Percentiles rank a stretch among this genome's conserved stretches.
These are phyloP conservation scores for Aurelia sp. DNA, from an alignment of 30 jellyfish, hydroid and myxozoan genomes.

Conservation along the genomic window DNA sequence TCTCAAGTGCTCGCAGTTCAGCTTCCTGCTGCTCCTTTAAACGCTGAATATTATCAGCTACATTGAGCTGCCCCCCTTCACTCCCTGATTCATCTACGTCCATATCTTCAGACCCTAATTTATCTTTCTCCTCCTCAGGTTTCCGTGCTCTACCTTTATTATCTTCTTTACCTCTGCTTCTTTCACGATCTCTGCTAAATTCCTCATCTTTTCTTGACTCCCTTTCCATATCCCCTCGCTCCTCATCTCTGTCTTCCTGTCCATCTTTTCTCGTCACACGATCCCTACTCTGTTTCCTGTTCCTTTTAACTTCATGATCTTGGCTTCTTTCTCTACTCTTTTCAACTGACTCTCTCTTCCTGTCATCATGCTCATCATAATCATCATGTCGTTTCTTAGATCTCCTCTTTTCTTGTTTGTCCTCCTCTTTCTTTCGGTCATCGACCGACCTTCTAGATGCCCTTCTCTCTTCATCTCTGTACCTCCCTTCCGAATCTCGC, in stretches of 20 bases:
- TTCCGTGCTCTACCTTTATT: neutral
- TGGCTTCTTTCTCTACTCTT: neutral
- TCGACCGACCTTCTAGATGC: neutral
- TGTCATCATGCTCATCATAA: neutral
- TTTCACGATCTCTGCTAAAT: neutral
- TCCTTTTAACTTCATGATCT: neutral
- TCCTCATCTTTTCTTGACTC: neutral
- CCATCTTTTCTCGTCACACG: neutral
- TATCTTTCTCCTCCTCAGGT: constrained; percentile 13
- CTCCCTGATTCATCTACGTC: constrained; percentile 24
- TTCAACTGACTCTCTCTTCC: neutral
- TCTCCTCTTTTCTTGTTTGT: constrained; percentile 11
- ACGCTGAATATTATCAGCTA: neutral
- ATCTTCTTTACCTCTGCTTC: neutral
- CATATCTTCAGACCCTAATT: constrained; percentile 37
- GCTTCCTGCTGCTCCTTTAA: too few relatives aligned
- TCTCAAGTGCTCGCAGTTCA: too few relatives aligned
- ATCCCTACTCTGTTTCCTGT: neutral
- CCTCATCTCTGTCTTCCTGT: neutral
- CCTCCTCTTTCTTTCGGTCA: neutral
- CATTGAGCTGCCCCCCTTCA: constrained; percentile 1
- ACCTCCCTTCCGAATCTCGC: neutral
- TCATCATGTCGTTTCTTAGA: neutral
- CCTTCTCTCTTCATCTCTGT: neutral
- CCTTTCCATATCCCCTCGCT: neutral